Evolutionary conservation across 2,113 vertebrate species (phyloP), one percentile per base, ranked within the genome.

Genomic region (Reinhardtius hippoglossoides): DNA sequence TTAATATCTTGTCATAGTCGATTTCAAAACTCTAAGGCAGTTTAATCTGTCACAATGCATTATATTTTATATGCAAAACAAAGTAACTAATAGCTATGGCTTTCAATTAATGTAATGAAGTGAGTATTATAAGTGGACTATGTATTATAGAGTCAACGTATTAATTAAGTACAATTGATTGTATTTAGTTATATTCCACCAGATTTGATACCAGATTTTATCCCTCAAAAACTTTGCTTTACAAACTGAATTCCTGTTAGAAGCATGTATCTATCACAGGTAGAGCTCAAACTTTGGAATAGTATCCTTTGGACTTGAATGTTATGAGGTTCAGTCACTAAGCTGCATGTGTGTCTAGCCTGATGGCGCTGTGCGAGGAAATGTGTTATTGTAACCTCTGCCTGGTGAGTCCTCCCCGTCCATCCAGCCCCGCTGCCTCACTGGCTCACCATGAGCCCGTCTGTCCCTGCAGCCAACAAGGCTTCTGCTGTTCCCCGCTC

Each of bases 401-500:
- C 84, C 81, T 87, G 81, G 78, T 71, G 76, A 85, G 74, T 83
- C 63, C 85, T 70, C 76, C 82, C 86, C 50, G 56, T 67, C 86
- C 63, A 52, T 80, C 63, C 73, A 76, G 74, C 76, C 76, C 77
- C 55, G 35, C 87, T 88, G 87, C 89, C 81, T 87, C 78, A 55
- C 88, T 84, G 86, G 76, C 89, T 89, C 74, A 35, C 84, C 89
- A 78, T 85, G 81, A 72, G 81, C 74, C 79, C 42, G 80, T 87
- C 89, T 90, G 83, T 83, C 84, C 78, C 69, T 44, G 80, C 74
- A 89, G 90, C 86, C 83, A 90, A 92, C 91, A 93, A 91, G 87
- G 92, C 88, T 76, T 74, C 83, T 86, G 89, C 86, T 92, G 92
- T 93, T 92, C 88, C 68, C 76, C 20, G 50, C 86, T 91, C 83